Percentiles rank a stretch among this genome's conserved stretches.
Conservation (phyloP, 2,888 invertebrate species). For the Exocentrus adspersus region DNA sequence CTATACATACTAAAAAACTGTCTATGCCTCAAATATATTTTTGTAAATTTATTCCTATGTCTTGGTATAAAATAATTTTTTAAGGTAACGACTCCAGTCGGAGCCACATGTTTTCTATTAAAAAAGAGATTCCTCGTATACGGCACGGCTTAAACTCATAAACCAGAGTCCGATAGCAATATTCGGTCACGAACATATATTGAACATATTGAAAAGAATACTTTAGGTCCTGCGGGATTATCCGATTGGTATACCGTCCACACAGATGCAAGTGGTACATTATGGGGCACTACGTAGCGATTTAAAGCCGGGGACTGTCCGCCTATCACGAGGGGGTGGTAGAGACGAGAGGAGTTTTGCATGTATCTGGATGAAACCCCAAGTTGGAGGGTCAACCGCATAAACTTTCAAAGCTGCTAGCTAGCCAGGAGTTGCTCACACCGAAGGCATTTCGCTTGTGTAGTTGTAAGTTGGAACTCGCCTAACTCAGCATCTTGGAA, state of each 20-base stretch:
- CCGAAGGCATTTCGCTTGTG: conserved; percentile 56
- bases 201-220: conserved; percentile 38
- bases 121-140: conserved; percentile 7
- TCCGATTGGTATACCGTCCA: conserved; percentile 35
- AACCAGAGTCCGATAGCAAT: conserved; percentile 21
- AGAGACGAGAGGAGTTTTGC: conserved; percentile 57
- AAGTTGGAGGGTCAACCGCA: conserved; percentile 64
- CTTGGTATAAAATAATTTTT: too few species aligned
- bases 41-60: too few species aligned
- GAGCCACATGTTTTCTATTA: conserved; percentile 1
- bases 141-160: conserved; percentile 21
- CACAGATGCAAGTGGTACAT: conserved; percentile 41
- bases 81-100: background rate
- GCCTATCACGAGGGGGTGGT: conserved; percentile 30
- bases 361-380: conserved; percentile 59
- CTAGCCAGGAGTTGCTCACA: conserved; percentile 57
- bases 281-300: conserved; percentile 38
- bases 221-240: conserved; percentile 33
- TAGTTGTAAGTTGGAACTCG: conserved; percentile 55
- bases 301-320: conserved; percentile 38
- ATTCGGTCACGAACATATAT: conserved; percentile 23
- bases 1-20: too few species aligned
- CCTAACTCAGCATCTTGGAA: conserved; percentile 60
- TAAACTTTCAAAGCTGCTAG: conserved; percentile 63
- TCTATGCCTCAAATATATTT: too few species aligned